Evolutionary conservation across 2,113 vertebrate genomes (phyloP), one percentile per base, ranked within the genome.

Genomic region (Chloropsis cyanopogon): DNA sequence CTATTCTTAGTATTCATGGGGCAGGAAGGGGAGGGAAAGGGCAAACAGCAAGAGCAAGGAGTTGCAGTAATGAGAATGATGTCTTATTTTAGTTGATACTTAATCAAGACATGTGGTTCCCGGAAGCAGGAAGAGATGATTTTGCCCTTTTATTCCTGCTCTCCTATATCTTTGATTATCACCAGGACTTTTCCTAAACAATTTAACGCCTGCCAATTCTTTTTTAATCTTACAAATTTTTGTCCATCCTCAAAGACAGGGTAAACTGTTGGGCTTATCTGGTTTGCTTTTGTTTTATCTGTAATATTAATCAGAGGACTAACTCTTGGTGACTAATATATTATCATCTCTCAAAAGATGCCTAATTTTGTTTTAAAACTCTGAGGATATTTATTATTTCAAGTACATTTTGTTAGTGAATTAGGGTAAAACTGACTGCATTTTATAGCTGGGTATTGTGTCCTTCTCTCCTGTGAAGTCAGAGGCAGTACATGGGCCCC

Each of bases 111-210:
- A 3, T 15, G 18, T 71, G 63, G 31, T 73, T 93, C 60, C 52
- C 75, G 77, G 72, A 83, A 83, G 72, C 46, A 83, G 68, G 91
- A 94, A 53, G 92, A 93, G 80, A 94, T 81, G 33, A 41, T 72
- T 92, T 73, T 66, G 24, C 5, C 3, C 5, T n/a, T 66, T 42
- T 46, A 39, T 16, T 2, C 17, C 15, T 56, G 3, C 50, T 61
- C 19, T 88, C 31, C 57, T 60, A 15, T 18, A 60, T 39, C 52
- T 90, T 85, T 64, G 46, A 46, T 91, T 79, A 59, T 70, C 44
- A 71, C 49, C 61, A 94, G 44, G 46, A 76, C 41, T 59, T 88
- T 52, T 11, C 25, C 35, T 71, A 64, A 61, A 39, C 28, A 39
- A 78, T 81, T 77, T 66, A 88, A 83, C 6, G 42, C 24, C 42